A percentile compares a stretch with the other conserved stretches of the same genome.
These are phyloP conservation scores for Neoitamus cyanurus DNA, from an alignment of 2,888 invertebrate genomes.

Conservation along the genomic window DNA sequence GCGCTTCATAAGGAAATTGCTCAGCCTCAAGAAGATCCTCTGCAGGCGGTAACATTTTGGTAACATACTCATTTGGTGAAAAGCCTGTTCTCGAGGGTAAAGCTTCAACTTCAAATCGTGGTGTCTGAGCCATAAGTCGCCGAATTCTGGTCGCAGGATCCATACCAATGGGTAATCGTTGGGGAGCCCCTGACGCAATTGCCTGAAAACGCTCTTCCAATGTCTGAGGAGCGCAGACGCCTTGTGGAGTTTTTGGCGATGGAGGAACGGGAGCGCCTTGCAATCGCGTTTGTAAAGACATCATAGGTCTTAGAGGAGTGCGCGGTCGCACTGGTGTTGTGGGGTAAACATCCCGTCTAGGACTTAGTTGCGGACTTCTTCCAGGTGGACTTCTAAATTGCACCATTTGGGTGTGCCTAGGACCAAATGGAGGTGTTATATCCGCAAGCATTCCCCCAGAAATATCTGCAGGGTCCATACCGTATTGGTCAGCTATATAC, in stretches of 20 bases:
- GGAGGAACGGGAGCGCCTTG: no score
- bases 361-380: neutral
- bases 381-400: neutral
- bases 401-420: neutral
- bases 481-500: neutral
- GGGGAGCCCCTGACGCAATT: neutral
- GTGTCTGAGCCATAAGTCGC: constrained; percentile 25
- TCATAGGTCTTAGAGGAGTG: neutral
- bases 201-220: neutral
- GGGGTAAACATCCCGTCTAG: neutral
- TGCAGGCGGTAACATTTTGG: neutral
- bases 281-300: neutral
- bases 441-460: neutral
- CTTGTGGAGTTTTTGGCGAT: no score
- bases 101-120: constrained; percentile 9
- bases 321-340: neutral
- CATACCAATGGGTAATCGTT: neutral
- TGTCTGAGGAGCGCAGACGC: neutral
- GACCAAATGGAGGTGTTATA: neutral
- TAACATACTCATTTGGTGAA: constrained; percentile 25
- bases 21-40: constrained; percentile 25
- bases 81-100: constrained; percentile 3
- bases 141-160: neutral
- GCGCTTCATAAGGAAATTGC: neutral
- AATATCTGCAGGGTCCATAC: neutral